Percentiles rank a stretch among this genome's conserved stretches.
phyloP scores from a whole-genome alignment of 2,888 invertebrate species.

The Dolichopus griseipennis region DNA sequence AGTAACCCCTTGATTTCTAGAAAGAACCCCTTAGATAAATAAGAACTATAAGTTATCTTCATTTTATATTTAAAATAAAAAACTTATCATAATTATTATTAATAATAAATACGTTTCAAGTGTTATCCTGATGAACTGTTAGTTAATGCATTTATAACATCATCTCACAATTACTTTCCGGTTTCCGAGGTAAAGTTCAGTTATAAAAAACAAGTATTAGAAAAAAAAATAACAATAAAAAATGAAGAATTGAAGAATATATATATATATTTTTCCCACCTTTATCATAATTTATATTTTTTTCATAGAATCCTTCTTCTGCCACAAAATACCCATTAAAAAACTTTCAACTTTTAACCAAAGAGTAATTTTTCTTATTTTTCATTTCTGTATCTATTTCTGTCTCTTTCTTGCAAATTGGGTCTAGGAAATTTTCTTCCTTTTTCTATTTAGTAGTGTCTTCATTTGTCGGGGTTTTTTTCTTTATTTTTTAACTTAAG shows the following conservation, averaged over 20 bases:
- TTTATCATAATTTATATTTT: background rate
- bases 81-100: slow-evolving; percentile 1
- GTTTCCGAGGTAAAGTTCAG: background rate
- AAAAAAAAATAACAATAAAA: too few species aligned
- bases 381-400: background rate
- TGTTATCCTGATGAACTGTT: slow-evolving; percentile 3
- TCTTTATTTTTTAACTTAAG: background rate
- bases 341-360: slow-evolving; percentile 6
- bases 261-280: background rate
- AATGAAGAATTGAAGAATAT: too few species aligned
- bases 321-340: slow-evolving; percentile 3
- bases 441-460: background rate
- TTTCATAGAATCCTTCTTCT: background rate
- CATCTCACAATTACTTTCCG: background rate
- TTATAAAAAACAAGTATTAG: background rate
- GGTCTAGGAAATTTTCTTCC: background rate
- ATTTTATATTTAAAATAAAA: background rate
- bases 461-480: too few species aligned
- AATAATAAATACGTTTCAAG: background rate
- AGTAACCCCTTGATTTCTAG: background rate
- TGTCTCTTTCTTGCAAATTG: background rate
- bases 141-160: background rate
- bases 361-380: background rate
- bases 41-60: background rate
- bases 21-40: too few species aligned